Conservation (phyloP, 2,797 vertebrate genomes). For the Aeoliscus strigatus region DNA sequence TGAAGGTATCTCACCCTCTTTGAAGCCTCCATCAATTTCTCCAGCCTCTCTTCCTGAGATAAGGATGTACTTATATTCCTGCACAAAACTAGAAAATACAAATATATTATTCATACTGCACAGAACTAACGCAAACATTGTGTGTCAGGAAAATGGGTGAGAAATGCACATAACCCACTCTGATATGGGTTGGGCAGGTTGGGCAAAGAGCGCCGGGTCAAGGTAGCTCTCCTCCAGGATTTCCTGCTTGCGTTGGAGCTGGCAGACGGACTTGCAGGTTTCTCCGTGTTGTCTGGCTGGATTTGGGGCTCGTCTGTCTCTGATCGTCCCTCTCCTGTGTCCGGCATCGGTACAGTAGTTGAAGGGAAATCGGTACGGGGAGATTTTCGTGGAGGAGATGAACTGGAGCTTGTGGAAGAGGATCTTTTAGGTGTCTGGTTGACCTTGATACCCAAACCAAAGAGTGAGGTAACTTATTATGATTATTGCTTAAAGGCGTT, state of each 20-base stretch:
- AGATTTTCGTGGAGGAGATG: constrained; percentile 58
- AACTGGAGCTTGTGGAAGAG: constrained; percentile 27
- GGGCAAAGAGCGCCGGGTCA: constrained; percentile 70
- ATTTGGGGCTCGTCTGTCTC: constrained; percentile 18
- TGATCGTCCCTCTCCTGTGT: constrained; percentile 9
- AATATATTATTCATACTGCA: not conserved
- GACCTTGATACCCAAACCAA: constrained; percentile 20
- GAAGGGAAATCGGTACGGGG: constrained; percentile 42
- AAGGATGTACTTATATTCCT: constrained; percentile 68
- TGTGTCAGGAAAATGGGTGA: too few relatives aligned
- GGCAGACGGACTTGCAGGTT: constrained; percentile 11
- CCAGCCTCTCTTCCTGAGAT: constrained; percentile 67
- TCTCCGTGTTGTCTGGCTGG: constrained; percentile 16
- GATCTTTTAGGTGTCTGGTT: constrained; percentile 50
- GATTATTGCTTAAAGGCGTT: not conserved
- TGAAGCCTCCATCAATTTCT: constrained; percentile 73
- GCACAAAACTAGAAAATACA: constrained; percentile 63
- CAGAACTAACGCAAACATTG: not conserved
- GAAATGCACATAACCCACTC: constrained; percentile 45
- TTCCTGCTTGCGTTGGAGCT: constrained; percentile 55
- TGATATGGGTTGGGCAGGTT: constrained; percentile 54
- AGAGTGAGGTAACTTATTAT: not conserved
- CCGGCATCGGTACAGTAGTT: not conserved
- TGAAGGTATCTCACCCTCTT: constrained; percentile 71
- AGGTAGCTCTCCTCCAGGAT: constrained; percentile 76